These are phyloP conservation scores for Papilio gigon DNA, from an alignment of 2,888 invertebrate species.

Conservation along the genomic window DNA sequence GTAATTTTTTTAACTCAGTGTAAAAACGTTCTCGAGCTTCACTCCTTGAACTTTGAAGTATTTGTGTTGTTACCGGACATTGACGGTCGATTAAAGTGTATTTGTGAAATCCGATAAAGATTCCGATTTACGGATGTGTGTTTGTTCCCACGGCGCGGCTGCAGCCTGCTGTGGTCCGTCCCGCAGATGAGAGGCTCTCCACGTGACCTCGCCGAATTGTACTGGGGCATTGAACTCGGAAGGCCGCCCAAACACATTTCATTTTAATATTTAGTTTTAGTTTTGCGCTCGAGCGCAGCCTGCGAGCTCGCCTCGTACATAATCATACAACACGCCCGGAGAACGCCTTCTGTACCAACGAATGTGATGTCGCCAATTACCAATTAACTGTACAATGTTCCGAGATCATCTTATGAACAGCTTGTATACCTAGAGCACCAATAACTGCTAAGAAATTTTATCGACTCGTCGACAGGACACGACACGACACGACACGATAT, in stretches of 20 bases:
- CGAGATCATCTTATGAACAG: neutral
- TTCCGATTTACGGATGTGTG: neutral
- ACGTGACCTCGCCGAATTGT: constrained; percentile 16
- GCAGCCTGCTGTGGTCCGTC: neutral
- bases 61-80: constrained; percentile 6
- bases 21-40: neutral
- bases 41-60: constrained; percentile 18
- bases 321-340: no score
- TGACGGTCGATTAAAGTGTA: constrained; percentile 15
- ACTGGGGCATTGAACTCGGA: constrained; percentile 21
- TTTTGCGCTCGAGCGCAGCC: no score
- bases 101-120: neutral
- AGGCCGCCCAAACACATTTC: neutral
- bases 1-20: neutral
- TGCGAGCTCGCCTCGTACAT: no score
- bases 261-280: neutral
- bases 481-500: neutral
- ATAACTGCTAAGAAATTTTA: neutral
- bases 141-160: constrained; percentile 28
- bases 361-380: no score
- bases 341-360: no score
- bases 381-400: no score
- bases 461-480: neutral
- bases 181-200: constrained; percentile 12
- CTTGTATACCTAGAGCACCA: neutral